A percentile compares a stretch with the other conserved stretches of the same genome.
phyloP scores from a whole-genome alignment of 2,797 vertebrate genomes.

The Paedocypris micromegethes region DNA sequence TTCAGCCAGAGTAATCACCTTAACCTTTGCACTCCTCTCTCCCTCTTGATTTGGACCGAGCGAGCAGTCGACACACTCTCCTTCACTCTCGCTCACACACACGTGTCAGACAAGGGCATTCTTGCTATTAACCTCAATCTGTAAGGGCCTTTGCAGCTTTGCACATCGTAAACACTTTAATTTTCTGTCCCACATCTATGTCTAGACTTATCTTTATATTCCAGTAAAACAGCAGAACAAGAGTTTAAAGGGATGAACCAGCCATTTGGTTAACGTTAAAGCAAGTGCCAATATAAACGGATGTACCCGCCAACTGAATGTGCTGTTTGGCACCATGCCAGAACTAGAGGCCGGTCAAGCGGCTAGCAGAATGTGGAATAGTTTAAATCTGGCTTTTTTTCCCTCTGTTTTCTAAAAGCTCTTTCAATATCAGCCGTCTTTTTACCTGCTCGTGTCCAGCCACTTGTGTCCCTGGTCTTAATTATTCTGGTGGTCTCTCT shows the following conservation, averaged over 20 bases:
- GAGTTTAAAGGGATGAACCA: too few relatives aligned
- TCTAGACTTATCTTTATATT: constrained; percentile 3
- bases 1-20: constrained; percentile 40
- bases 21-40: constrained; percentile 36
- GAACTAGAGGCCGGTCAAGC: neutral
- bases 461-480: constrained; percentile 25
- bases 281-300: too few relatives aligned
- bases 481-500: constrained; percentile 34
- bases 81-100: constrained; percentile 13
- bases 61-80: constrained; percentile 26
- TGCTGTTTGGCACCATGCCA: neutral
- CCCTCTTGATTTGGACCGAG: constrained; percentile 36
- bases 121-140: constrained; percentile 29
- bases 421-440: constrained; percentile 9
- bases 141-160: constrained; percentile 25
- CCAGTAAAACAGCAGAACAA: constrained; percentile 7
- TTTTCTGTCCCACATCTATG: constrained; percentile 15
- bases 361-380: neutral
- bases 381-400: constrained; percentile 16
- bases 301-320: neutral
- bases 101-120: constrained; percentile 20
- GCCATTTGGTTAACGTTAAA: too few relatives aligned
- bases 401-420: constrained; percentile 10
- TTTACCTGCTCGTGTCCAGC: constrained; percentile 22
- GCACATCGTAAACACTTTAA: constrained; percentile 31